A percentile compares a stretch with the other conserved stretches of the same genome.
phyloP scores from a whole-genome alignment of 2,797 vertebrate species.

The Microhierax caerulescens region DNA sequence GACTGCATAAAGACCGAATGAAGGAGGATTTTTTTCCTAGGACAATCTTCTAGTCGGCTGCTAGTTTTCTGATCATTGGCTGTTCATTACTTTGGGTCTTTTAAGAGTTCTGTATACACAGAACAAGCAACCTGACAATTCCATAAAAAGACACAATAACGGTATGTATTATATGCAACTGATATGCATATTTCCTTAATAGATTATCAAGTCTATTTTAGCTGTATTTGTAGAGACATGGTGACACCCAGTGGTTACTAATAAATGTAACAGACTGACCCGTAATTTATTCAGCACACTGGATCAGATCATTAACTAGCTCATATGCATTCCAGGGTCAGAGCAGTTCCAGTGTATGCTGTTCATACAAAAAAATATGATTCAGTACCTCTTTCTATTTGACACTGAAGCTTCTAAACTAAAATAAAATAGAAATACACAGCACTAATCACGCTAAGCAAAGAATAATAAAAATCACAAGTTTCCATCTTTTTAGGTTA shows the following conservation, averaged over 20 bases:
- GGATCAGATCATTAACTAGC: not conserved
- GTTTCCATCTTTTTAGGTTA: not conserved
- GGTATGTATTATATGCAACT: not conserved
- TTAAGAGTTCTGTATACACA: not conserved
- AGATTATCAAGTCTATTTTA: not conserved
- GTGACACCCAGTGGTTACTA: conserved; percentile 32
- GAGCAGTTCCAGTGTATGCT: not conserved
- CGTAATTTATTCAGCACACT: not conserved
- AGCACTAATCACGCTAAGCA: not conserved
- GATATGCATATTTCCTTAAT: not conserved
- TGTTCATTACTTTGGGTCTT: not conserved
- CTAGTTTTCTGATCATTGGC: not conserved
- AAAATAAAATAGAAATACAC: not conserved
- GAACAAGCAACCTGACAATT: not conserved
- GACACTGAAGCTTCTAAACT: not conserved
- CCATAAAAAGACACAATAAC: not conserved
- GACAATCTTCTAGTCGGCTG: not conserved
- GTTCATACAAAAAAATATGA: not conserved
- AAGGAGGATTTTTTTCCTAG: not conserved
- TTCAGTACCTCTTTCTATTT: not conserved
- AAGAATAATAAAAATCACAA: not conserved
- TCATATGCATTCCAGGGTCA: not conserved
- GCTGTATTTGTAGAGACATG: not conserved
- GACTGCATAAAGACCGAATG: not conserved
- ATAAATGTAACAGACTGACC: not conserved